These are phyloP conservation scores for Larimichthys crocea DNA, from an alignment of 2,113 vertebrate genomes.

Conservation along the genomic window DNA sequence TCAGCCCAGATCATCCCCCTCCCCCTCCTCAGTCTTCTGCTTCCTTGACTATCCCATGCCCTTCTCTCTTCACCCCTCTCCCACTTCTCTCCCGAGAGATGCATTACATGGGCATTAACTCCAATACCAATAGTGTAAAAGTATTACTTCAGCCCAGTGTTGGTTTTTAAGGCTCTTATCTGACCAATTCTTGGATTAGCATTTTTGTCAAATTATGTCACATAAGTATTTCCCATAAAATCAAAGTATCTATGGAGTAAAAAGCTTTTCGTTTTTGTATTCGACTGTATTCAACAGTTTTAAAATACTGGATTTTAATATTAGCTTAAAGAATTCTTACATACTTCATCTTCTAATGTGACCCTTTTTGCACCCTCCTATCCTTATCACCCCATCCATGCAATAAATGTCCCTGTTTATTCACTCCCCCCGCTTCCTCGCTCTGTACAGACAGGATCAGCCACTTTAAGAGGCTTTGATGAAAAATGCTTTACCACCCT, in stretches of 20 bases:
- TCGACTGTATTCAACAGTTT: not conserved
- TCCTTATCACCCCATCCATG: not conserved
- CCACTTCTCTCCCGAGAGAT: not conserved
- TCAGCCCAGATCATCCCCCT: not conserved
- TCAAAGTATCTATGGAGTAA: not conserved
- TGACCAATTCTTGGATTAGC: not conserved
- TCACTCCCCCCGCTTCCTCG: not conserved
- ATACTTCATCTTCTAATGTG: not conserved
- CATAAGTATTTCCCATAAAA: not conserved
- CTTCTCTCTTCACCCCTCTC: not conserved
- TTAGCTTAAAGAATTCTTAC: not conserved
- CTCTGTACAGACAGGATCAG: conserved; percentile 2
- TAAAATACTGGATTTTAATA: not conserved
- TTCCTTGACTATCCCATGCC: conserved; percentile 1
- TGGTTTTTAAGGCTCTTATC: not conserved
- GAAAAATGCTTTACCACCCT: not conserved
- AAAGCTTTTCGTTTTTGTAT: not conserved
- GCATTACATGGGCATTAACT: not conserved
- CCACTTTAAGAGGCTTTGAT: not conserved
- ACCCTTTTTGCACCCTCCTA: not conserved
- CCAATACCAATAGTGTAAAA: not conserved
- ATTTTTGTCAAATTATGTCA: not conserved
- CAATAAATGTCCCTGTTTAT: not conserved
- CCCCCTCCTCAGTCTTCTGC: not conserved
- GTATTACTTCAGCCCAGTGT: not conserved